Percentiles rank a stretch among this genome's conserved stretches.
Conservation (phyloP, 2,888 invertebrate species). For the Hydropsyche betteni region DNA sequence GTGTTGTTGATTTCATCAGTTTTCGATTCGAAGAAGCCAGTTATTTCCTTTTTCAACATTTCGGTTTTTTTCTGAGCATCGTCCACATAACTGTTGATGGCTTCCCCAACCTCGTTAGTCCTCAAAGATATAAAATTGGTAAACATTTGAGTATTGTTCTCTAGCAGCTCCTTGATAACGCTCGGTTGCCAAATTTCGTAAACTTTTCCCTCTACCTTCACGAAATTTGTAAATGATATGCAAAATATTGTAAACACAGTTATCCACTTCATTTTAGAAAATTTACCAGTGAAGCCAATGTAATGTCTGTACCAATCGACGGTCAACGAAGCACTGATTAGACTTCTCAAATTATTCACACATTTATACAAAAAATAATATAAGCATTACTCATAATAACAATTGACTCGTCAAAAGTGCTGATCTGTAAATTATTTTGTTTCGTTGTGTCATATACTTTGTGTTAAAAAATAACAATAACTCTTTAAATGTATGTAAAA, state of each 20-base stretch:
- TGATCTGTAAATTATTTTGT: neutral
- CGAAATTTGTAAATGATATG: neutral
- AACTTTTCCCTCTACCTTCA: slow-evolving; percentile 2
- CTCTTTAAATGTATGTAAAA: too few relatives aligned
- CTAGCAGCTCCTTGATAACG: slow-evolving; percentile 37
- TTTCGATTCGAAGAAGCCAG: slow-evolving; percentile 37
- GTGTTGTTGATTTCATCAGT: slow-evolving; percentile 30
- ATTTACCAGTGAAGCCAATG: neutral
- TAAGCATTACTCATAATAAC: neutral
- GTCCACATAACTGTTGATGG: slow-evolving; percentile 39
- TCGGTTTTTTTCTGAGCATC: slow-evolving; percentile 38
- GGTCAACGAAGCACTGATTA: neutral
- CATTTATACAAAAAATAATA: too few relatives aligned
- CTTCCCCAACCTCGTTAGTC: slow-evolving; percentile 25
- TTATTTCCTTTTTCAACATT: slow-evolving; percentile 37
- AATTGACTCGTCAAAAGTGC: too few relatives aligned
- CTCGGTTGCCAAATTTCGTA: slow-evolving; percentile 45
- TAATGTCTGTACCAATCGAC: slow-evolving; percentile 2
- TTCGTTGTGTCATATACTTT: neutral
- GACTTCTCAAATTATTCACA: neutral
- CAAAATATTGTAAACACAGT: neutral
- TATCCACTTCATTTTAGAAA: slow-evolving; percentile 6
- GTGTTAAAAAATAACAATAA: neutral
- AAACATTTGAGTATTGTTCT: slow-evolving; percentile 40
- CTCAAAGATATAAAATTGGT: slow-evolving; percentile 35